These are phyloP conservation scores for Chaetura pelagica DNA, from an alignment of 2,113 vertebrate genomes.

Conservation along the genomic window DNA sequence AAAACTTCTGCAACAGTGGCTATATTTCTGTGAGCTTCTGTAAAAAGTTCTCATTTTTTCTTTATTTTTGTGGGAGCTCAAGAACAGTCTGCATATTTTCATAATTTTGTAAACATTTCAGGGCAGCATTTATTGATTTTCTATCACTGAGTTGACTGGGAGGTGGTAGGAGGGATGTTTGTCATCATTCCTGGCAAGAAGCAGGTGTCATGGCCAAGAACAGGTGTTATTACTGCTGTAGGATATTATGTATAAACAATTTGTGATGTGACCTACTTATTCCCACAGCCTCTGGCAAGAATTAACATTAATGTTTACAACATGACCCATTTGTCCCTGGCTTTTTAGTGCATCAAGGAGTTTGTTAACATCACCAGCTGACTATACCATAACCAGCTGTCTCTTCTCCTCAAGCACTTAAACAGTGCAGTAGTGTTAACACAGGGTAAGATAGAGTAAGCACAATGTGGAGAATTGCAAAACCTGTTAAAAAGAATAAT, in stretches of 20 bases:
- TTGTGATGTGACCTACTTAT: conserved; percentile 17
- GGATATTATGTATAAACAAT: background rate
- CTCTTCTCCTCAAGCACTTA: background rate
- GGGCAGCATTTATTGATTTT: background rate
- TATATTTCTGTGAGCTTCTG: background rate
- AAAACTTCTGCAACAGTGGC: background rate
- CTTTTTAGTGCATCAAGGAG: background rate
- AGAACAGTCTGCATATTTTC: background rate
- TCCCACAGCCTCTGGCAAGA: background rate
- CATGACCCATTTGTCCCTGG: background rate
- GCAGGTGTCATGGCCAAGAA: background rate
- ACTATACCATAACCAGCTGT: background rate
- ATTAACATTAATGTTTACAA: background rate
- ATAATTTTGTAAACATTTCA: background rate
- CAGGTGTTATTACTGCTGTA: background rate
- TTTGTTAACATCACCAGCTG: conserved; percentile 1
- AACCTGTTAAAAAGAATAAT: background rate
- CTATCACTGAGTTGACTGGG: background rate
- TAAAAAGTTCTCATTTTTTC: background rate
- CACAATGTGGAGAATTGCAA: background rate
- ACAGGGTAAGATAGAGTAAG: background rate
- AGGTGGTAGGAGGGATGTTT: background rate
- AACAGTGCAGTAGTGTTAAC: background rate
- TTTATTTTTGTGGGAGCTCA: background rate
- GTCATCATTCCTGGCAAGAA: background rate